phyloP scores from a whole-genome alignment of 2,113 vertebrate species.

The Myrmecobius fasciatus region DNA sequence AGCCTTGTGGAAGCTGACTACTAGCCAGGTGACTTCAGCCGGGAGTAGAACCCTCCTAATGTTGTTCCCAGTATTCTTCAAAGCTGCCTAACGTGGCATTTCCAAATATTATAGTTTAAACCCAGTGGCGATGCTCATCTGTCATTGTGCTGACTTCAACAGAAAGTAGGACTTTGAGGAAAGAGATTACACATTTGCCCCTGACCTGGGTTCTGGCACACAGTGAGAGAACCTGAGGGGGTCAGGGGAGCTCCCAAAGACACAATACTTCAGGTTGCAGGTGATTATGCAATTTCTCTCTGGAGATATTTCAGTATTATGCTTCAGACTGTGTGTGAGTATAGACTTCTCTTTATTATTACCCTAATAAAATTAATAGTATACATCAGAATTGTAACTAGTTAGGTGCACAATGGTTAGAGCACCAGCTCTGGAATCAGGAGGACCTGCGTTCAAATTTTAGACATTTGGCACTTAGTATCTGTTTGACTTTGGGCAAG shows the following conservation, averaged over 20 bases:
- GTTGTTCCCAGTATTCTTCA: no score
- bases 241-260: background rate
- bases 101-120: no score
- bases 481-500: no score
- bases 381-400: background rate
- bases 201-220: background rate
- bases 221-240: background rate
- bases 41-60: no score
- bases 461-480: no score
- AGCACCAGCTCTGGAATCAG: no score
- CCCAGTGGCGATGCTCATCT: background rate
- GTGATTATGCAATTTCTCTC: background rate
- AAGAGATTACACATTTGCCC: background rate
- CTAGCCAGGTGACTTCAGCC: no score
- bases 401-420: no score
- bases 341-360: background rate
- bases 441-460: no score
- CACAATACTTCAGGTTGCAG: background rate
- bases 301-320: background rate
- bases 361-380: background rate
- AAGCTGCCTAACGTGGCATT: no score
- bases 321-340: no score
- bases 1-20: background rate
- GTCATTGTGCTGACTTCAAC: background rate
- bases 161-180: background rate